Evolutionary conservation across 2,797 vertebrate genomes (phyloP).

Genomic region (Manis crassicaudata): DNA sequence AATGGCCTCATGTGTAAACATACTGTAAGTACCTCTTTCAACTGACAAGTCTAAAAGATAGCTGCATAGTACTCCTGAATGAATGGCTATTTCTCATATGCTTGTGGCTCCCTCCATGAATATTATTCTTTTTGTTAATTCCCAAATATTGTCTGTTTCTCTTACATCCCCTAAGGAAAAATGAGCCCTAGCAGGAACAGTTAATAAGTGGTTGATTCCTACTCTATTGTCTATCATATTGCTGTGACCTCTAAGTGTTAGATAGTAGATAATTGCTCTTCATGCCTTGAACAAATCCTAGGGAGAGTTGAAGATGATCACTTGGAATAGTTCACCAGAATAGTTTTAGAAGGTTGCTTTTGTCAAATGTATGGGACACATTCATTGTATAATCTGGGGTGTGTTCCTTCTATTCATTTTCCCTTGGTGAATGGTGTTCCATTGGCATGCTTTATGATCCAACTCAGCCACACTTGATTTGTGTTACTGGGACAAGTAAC

Average conservation of each 20-base stretch:
- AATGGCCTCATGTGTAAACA: slow-evolving; percentile 86
- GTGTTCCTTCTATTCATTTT: neutral
- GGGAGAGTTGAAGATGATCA: neutral
- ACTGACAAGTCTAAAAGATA: neutral
- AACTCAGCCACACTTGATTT: neutral
- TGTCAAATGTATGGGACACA: neutral
- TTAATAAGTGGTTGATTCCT: neutral
- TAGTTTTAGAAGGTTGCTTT: neutral
- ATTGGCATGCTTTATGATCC: neutral
- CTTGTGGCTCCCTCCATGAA: neutral
- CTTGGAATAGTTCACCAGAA: neutral
- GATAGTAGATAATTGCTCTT: too few species aligned
- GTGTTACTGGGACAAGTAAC: neutral
- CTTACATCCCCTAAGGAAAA: neutral
- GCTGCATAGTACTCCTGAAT: neutral
- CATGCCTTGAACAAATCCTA: too few species aligned
- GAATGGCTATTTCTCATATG: neutral
- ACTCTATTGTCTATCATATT: neutral
- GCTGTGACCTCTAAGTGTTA: too few species aligned
- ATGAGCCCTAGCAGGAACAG: neutral
- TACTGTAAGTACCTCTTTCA: slow-evolving; percentile 82
- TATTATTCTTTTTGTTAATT: neutral
- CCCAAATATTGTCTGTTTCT: neutral
- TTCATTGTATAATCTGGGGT: neutral
- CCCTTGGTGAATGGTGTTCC: neutral